Evolutionary conservation across 2,888 invertebrate genomes (phyloP).

Genomic region (Neoaliturus tenellus): DNA sequence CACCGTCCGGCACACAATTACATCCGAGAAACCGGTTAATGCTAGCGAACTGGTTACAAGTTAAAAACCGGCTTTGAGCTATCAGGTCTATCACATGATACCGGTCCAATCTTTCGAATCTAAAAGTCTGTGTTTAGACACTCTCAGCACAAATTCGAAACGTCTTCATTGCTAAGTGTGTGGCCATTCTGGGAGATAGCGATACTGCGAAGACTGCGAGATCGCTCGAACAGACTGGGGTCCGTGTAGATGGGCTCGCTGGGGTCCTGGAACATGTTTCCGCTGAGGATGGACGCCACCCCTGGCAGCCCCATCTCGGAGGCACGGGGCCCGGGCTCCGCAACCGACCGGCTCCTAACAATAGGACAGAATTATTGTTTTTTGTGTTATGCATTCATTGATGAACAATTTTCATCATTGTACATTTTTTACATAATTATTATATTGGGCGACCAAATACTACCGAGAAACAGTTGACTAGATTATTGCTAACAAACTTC

Average conservation of each 20-base stretch:
- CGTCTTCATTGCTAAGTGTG: constrained; percentile 62
- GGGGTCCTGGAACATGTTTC: constrained; percentile 86
- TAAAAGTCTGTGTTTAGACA: background rate
- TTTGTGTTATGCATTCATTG: too few species aligned
- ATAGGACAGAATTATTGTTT: too few species aligned
- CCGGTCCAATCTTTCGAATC: background rate
- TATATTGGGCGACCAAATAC: too few species aligned
- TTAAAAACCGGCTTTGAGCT: background rate
- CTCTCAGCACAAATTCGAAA: constrained; percentile 40
- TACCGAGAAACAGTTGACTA: too few species aligned
- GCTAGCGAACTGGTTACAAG: background rate
- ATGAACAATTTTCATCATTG: too few species aligned
- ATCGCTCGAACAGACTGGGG: constrained; percentile 92
- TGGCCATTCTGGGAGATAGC: constrained; percentile 65
- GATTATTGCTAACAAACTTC: too few species aligned
- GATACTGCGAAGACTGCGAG: constrained; percentile 79
- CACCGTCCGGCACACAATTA: constrained; percentile 41
- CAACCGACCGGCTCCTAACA: constrained; percentile 32
- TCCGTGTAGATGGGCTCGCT: constrained; percentile 96
- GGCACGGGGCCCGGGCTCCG: background rate
- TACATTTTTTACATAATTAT: too few species aligned
- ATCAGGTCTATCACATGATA: constrained; percentile 16
- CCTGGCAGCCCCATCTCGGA: constrained; percentile 46
- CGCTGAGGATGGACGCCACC: constrained; percentile 50
- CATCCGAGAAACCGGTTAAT: background rate